A percentile compares a stretch with the other conserved stretches of the same genome.
phyloP scores from a whole-genome alignment of 2,888 invertebrate genomes.

The Xylota sylvarum region DNA sequence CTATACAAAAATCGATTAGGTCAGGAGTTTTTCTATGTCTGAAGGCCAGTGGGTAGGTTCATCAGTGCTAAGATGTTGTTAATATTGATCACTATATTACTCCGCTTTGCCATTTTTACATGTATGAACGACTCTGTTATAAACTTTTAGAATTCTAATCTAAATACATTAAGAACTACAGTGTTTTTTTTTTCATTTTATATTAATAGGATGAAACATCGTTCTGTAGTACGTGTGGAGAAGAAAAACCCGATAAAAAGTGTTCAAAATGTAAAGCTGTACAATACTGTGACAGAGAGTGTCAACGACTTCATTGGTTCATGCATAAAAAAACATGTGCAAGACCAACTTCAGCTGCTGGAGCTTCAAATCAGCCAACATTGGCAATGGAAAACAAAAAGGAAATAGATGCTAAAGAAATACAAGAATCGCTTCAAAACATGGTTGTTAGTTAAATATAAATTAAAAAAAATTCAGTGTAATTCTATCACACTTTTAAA shows the following conservation, averaged over 20 bases:
- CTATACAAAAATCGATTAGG: no score
- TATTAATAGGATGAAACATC: constrained; percentile 86
- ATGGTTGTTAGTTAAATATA: constrained; percentile 80
- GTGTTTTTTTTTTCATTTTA: constrained; percentile 4
- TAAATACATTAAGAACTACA: background rate
- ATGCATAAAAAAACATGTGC: constrained; percentile 95
- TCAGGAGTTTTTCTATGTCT: constrained; percentile 1
- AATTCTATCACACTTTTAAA: constrained; percentile 17
- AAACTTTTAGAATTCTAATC: no score
- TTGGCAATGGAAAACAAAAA: constrained; percentile 62
- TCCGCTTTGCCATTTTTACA: no score
- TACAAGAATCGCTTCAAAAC: constrained; percentile 86
- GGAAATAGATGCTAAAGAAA: constrained; percentile 85
- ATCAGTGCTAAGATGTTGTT: no score
- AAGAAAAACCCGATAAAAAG: constrained; percentile 95
- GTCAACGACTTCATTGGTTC: constrained; percentile 97
- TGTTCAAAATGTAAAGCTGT: constrained; percentile 97
- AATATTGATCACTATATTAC: no score
- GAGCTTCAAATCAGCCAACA: constrained; percentile 80
- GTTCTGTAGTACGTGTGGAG: constrained; percentile 94
- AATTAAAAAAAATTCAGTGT: constrained; percentile 17
- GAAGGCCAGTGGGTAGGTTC: no score
- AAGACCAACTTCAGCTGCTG: constrained; percentile 86
- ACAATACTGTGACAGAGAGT: constrained; percentile 96
- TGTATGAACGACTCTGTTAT: no score